These are phyloP conservation scores for Varanus salvator DNA, from an alignment of 2,113 vertebrate genomes.

Conservation along the genomic window DNA sequence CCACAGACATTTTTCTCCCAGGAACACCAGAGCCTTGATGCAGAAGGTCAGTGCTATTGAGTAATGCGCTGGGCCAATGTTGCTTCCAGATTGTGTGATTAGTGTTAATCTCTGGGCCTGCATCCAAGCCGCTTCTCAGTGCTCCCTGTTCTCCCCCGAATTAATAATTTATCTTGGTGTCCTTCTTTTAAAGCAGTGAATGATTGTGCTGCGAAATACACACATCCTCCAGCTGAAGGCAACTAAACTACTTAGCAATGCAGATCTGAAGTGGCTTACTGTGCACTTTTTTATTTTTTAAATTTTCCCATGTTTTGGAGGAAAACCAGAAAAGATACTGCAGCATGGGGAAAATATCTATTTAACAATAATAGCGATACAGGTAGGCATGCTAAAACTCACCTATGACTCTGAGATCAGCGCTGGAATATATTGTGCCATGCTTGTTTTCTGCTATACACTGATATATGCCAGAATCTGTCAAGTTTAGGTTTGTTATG, in stretches of 20 bases:
- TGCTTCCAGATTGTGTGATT: not conserved
- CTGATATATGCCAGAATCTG: constrained; percentile 95
- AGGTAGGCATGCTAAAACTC: constrained; percentile 69
- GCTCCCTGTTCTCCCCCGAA: constrained; percentile 17
- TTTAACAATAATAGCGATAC: not conserved
- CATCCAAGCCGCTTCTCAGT: constrained; percentile 19
- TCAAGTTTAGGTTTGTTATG: constrained; percentile 87
- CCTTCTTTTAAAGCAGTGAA: constrained; percentile 49
- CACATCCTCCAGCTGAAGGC: constrained; percentile 43
- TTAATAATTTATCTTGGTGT: constrained; percentile 51
- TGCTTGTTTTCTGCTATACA: constrained; percentile 98
- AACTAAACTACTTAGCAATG: constrained; percentile 27
- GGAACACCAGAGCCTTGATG: not conserved
- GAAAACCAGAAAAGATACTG: not conserved
- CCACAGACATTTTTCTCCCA: not conserved
- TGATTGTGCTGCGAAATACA: constrained; percentile 18
- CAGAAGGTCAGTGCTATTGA: constrained; percentile 4
- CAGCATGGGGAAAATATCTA: not conserved
- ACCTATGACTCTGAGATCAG: constrained; percentile 94
- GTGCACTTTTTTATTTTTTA: constrained; percentile 4
- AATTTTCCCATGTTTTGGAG: constrained; percentile 1
- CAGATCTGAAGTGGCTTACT: constrained; percentile 21
- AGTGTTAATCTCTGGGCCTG: not conserved
- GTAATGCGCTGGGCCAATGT: not conserved
- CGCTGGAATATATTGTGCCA: constrained; percentile 88